Conservation (phyloP, 2,888 invertebrate species). For the Unio delphinus region DNA sequence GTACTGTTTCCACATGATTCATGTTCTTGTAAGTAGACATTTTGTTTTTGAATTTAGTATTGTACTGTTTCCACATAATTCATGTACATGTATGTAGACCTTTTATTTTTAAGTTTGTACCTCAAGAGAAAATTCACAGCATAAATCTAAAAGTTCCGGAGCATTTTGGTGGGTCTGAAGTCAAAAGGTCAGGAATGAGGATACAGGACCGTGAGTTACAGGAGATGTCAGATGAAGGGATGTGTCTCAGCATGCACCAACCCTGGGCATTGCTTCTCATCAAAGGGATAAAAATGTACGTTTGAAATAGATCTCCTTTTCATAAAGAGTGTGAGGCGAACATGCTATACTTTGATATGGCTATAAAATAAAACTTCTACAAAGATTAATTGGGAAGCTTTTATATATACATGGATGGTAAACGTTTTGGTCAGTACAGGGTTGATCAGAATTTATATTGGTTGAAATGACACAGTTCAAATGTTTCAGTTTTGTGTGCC, state of each 20-base stretch:
- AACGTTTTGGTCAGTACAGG: no score
- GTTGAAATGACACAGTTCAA: no score
- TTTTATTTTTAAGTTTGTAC: slow-evolving; percentile 23
- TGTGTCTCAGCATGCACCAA: slow-evolving; percentile 95
- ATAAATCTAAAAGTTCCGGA: neutral
- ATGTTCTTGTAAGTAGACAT: no score
- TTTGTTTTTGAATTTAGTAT: no score
- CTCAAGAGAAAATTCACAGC: slow-evolving; percentile 6
- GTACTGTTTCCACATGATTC: no score
- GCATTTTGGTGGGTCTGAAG: neutral
- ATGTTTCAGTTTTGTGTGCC: no score
- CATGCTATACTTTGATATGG: no score
- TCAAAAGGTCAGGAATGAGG: slow-evolving; percentile 36
- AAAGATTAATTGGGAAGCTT: no score
- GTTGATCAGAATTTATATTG: no score
- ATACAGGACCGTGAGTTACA: slow-evolving; percentile 83
- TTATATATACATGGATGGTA: no score
- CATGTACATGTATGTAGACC: neutral
- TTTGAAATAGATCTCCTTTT: slow-evolving; percentile 3
- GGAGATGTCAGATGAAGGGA: slow-evolving; percentile 88
- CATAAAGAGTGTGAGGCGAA: neutral
- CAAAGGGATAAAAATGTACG: slow-evolving; percentile 89
- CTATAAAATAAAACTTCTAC: no score
- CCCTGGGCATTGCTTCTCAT: slow-evolving; percentile 94
- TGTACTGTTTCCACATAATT: no score